Base-by-base conservation (phyloP, 2,888 invertebrate genomes). In the Tiliacea citrago region DNA sequence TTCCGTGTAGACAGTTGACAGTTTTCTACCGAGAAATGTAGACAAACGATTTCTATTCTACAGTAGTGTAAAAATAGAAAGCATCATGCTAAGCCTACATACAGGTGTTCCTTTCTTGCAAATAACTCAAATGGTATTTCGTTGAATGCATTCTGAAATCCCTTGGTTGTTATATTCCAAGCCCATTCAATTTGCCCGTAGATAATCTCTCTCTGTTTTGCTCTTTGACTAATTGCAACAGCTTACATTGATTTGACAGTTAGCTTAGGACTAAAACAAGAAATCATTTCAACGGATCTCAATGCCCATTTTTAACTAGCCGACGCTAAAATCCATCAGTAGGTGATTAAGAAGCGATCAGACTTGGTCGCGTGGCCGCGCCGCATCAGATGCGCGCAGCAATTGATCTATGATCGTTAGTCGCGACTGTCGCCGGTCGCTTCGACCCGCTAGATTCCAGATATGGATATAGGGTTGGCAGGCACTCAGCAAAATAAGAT, bases 331-430 rank as follows among this genome's bases (percentile, higher is more conserved):
- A 75, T 55, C 66, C 62, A 77, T 75, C 82, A 79, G 77, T 74
- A 57, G 24, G 73, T 82, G 84, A 87, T 85, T 78, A 84, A 79
- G 79, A 74, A 82, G 61, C 77, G 78, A 82, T 81, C 78, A 78
- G 71, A 60, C 53, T 39, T 69, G 75, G 73, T 57, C 65, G 81
- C 62, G 76, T 68, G 79, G 68, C 68, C 73, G 80, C 77, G 65
- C 68, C 81, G 79, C 73, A 65, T 79, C 85, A 68, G 84, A 75
- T 70, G 82, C 77, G 73, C 75, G 73, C 62, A 57, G 58, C 77
- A 77, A 85, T 81, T 83, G 77, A 81, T 84, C 79, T 74, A 63
- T 76, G 84, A 81, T 86, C 87, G 87, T 87, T 87, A 87, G 79
- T 69, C 21, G 75, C 68, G 75, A 63, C 75, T 21, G 68, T 71